Percentiles rank a stretch among this genome's conserved stretches.
These are phyloP conservation scores for Carapus acus DNA, from an alignment of 2,797 vertebrate species.

Conservation along the genomic window DNA sequence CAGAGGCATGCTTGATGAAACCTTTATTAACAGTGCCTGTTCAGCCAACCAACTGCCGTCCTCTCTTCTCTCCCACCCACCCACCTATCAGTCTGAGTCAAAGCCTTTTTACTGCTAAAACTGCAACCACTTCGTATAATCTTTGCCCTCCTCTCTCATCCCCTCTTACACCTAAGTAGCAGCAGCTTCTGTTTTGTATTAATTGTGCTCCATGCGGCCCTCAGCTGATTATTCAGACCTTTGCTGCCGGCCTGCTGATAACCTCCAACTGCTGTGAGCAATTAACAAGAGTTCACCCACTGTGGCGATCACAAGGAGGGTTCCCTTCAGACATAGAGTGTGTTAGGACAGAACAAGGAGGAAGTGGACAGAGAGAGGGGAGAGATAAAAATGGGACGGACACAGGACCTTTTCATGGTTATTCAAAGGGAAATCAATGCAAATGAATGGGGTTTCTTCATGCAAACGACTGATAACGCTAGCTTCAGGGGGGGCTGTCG, in stretches of 20 bases:
- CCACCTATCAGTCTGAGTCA: slow-evolving; percentile 40
- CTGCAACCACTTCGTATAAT: slow-evolving; percentile 44
- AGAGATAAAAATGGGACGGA: slow-evolving; percentile 17
- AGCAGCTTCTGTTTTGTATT: slow-evolving; percentile 28
- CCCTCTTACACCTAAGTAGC: slow-evolving; percentile 24
- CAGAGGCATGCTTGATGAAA: slow-evolving; percentile 44
- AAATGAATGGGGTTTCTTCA: slow-evolving; percentile 50
- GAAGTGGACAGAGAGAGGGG: slow-evolving; percentile 14
- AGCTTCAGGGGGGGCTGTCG: slow-evolving; percentile 27
- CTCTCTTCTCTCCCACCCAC: slow-evolving; percentile 24
- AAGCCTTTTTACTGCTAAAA: slow-evolving; percentile 34
- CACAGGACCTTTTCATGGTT: slow-evolving; percentile 26
- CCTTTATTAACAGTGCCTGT: slow-evolving; percentile 42
- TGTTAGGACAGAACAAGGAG: slow-evolving; percentile 3
- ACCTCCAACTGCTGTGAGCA: slow-evolving; percentile 62
- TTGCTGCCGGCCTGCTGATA: slow-evolving; percentile 61
- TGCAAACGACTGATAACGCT: slow-evolving; percentile 54
- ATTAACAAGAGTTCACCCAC: slow-evolving; percentile 59
- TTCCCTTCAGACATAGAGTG: slow-evolving; percentile 36
- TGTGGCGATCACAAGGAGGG: slow-evolving; percentile 36
- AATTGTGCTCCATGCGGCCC: slow-evolving; percentile 54
- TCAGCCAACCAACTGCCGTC: slow-evolving; percentile 35
- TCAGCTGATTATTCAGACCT: slow-evolving; percentile 62
- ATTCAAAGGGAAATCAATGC: slow-evolving; percentile 59
- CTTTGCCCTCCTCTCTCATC: slow-evolving; percentile 20